Percentiles rank a stretch among this genome's conserved stretches.
These are phyloP conservation scores for Nasua narica DNA, from an alignment of 2,797 vertebrate genomes.

Conservation along the genomic window DNA sequence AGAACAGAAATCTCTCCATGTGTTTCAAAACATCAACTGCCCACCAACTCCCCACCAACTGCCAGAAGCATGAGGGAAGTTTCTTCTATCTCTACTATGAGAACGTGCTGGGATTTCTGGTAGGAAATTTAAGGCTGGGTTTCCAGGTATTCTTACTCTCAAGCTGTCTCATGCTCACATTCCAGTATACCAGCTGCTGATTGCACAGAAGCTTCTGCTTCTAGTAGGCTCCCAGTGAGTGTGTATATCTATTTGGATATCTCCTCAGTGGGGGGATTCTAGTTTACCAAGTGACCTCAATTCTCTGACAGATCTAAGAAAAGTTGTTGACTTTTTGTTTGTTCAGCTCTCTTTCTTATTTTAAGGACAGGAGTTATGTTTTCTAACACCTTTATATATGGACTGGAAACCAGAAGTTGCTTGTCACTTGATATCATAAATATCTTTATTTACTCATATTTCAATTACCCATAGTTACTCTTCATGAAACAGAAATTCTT, in stretches of 20 bases:
- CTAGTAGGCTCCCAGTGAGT: background rate
- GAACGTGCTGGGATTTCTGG: background rate
- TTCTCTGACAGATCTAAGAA: background rate
- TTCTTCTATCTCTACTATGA: background rate
- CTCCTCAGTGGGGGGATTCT: background rate
- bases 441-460: background rate
- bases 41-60: too few species aligned
- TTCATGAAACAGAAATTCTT: background rate
- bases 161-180: too few species aligned
- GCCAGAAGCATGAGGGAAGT: background rate
- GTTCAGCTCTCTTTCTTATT: background rate
- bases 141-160: background rate
- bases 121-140: background rate
- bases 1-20: background rate
- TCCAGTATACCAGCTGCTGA: too few species aligned
- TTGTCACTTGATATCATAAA: background rate
- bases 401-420: background rate
- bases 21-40: background rate
- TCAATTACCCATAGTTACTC: background rate
- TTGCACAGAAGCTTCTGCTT: background rate
- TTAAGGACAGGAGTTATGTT: background rate
- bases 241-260: background rate
- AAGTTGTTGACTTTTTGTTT: background rate
- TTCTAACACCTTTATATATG: background rate
- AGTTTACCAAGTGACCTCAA: background rate